These are phyloP conservation scores for Holcopasites calliopsidis DNA, from an alignment of 1,140 invertebrate genomes.

Conservation along the genomic window DNA sequence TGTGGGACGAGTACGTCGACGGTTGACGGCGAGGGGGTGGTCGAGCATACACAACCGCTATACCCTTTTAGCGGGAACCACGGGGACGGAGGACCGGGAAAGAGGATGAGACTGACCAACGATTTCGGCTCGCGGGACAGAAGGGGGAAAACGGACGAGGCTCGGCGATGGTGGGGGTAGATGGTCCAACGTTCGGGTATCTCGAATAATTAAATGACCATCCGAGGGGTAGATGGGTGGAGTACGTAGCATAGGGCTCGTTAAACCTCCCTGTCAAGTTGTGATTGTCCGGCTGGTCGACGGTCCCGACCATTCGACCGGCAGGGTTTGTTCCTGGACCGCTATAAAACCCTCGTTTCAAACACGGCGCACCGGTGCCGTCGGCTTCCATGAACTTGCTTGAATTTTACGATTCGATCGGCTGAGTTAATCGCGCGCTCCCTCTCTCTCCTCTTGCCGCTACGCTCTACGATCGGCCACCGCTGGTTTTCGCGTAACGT, in stretches of 20 bases:
- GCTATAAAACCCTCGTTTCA: slow-evolving; percentile 75
- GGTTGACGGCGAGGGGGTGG: slow-evolving; percentile 42
- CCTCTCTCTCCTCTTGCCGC: neutral
- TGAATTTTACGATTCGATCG: slow-evolving; percentile 76
- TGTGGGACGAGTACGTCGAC: slow-evolving; percentile 62
- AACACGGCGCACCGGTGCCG: slow-evolving; percentile 45
- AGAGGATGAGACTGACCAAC: slow-evolving; percentile 52
- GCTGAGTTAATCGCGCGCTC: slow-evolving; percentile 64
- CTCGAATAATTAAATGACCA: slow-evolving; percentile 81
- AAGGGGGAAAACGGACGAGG: slow-evolving; percentile 36
- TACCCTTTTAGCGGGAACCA: slow-evolving; percentile 43
- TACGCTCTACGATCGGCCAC: neutral
- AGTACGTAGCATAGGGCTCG: slow-evolving; percentile 76
- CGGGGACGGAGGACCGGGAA: slow-evolving; percentile 27
- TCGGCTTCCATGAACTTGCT: slow-evolving; percentile 43
- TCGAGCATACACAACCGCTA: slow-evolving; percentile 57
- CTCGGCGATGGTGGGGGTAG: slow-evolving; percentile 45
- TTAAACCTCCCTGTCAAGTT: slow-evolving; percentile 79
- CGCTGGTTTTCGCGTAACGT: slow-evolving; percentile 37
- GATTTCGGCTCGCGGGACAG: slow-evolving; percentile 16
- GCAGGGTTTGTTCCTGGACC: slow-evolving; percentile 70
- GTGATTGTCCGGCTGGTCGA: slow-evolving; percentile 75
- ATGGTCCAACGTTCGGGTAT: slow-evolving; percentile 72
- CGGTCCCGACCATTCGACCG: slow-evolving; percentile 67
- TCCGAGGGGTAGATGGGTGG: slow-evolving; percentile 69